Conservation (phyloP, 2,113 vertebrate species). For the Dunckerocampus dactyliophorus region DNA sequence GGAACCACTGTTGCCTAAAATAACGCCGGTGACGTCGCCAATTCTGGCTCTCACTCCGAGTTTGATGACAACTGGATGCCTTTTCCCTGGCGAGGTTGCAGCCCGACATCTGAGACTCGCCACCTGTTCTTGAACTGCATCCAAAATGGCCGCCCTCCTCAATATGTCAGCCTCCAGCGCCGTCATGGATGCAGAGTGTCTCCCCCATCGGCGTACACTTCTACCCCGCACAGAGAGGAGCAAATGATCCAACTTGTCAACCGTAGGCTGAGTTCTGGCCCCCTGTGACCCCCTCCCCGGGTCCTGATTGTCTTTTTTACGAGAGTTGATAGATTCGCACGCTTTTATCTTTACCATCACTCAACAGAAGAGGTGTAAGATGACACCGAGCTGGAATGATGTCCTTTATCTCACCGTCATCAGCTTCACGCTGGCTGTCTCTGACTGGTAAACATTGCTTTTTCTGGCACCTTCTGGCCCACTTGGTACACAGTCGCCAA, state of each 20-base stretch:
- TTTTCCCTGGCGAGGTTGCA: slow-evolving; percentile 9
- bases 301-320: background rate
- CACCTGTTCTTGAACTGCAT: background rate
- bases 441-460: background rate
- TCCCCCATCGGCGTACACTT: background rate
- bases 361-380: background rate
- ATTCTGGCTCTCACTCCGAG: background rate
- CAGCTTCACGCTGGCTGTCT: background rate
- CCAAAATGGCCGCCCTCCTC: background rate
- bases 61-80: background rate
- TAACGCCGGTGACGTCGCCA: slow-evolving; percentile 2
- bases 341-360: slow-evolving; percentile 1
- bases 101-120: background rate
- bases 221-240: background rate
- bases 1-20: slow-evolving; percentile 1
- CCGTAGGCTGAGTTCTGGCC: background rate
- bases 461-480: background rate
- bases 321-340: background rate
- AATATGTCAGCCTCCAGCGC: background rate
- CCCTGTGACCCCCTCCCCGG: background rate
- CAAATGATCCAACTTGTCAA: background rate
- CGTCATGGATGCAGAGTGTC: background rate
- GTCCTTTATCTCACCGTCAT: background rate
- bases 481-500: background rate
- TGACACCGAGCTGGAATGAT: background rate